Percentiles rank a stretch among this genome's conserved stretches.
Conservation (phyloP, 1,140 invertebrate genomes). For the Temnothorax curvispinosus region DNA sequence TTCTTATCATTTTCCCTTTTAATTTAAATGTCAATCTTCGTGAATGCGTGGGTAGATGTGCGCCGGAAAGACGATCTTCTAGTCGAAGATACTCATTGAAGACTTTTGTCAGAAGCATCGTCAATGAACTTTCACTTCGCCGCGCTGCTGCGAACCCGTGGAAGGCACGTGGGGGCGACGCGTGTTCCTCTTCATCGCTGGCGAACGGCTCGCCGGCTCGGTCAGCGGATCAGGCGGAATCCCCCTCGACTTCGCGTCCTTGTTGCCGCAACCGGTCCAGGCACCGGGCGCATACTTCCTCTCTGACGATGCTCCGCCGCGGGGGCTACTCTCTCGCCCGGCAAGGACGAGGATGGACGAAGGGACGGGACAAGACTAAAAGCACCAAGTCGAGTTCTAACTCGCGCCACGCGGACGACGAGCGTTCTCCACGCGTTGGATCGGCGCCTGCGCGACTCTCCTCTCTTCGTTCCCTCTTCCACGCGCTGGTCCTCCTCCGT, state of each 20-base stretch:
- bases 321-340: conserved; percentile 17
- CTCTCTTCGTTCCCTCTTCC: conserved; percentile 6
- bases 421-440: conserved; percentile 69
- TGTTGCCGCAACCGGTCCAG: not conserved
- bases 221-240: not conserved
- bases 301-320: not conserved
- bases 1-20: not conserved
- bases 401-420: conserved; percentile 78
- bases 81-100: not conserved
- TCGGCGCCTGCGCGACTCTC: conserved; percentile 75
- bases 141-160: not conserved
- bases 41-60: not conserved
- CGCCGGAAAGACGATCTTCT: not conserved
- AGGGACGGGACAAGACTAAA: conserved; percentile 80
- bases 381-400: conserved; percentile 77
- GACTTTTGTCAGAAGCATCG: not conserved
- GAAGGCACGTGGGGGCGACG: conserved; percentile 42
- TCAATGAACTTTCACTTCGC: conserved; percentile 18
- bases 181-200: conserved; percentile 35
- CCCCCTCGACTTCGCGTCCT: not conserved
- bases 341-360: conserved; percentile 76
- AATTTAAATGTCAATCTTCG: not conserved
- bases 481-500: conserved; percentile 15
- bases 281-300: not conserved
- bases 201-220: not conserved